phyloP scores from a whole-genome alignment of 2,797 vertebrate species.

The Labroides dimidiatus region DNA sequence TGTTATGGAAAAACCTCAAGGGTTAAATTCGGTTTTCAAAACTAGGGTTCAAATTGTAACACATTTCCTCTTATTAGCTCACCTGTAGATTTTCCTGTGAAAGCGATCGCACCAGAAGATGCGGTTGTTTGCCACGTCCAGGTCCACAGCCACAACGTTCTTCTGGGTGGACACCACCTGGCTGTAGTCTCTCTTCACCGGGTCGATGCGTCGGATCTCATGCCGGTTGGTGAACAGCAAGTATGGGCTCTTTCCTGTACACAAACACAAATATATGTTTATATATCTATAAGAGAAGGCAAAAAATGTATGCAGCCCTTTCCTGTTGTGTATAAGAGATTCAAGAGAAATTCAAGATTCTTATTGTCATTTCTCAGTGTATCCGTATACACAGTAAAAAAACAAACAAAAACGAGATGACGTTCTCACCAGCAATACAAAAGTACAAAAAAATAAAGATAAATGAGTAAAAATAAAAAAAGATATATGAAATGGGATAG shows the following conservation, averaged over 20 bases:
- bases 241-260: constrained; percentile 91
- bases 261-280: neutral
- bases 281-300: neutral
- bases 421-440: no score
- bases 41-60: neutral
- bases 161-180: constrained; percentile 96
- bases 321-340: no score
- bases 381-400: no score
- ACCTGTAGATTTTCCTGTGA: constrained; percentile 98
- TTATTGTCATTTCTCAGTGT: no score
- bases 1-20: no score
- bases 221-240: constrained; percentile 98
- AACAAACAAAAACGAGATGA: no score
- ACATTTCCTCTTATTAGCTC: neutral
- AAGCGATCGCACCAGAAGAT: constrained; percentile 98
- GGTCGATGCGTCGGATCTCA: constrained; percentile 94
- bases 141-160: constrained; percentile 93
- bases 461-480: no score
- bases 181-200: constrained; percentile 93
- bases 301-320: neutral
- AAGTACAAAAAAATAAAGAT: no score
- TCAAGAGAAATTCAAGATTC: no score
- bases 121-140: constrained; percentile 93
- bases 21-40: neutral
- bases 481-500: no score